Evolutionary conservation across 2,113 vertebrate species (phyloP).

Genomic region (Campylomormyrus numenius): DNA sequence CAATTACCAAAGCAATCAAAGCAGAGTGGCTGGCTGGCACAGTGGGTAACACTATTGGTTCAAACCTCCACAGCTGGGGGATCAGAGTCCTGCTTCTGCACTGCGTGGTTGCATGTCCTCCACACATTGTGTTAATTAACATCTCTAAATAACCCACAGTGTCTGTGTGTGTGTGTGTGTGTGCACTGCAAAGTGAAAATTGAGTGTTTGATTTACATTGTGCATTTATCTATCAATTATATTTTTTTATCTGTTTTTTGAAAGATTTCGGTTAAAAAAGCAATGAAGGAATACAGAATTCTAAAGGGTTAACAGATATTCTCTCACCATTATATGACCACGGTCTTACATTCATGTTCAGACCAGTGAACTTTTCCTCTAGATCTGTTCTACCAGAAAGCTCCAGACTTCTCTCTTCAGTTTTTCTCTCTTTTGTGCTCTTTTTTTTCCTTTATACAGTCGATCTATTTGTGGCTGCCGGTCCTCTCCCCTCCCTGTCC

Average conservation of each 20-base stretch:
- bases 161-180: background rate
- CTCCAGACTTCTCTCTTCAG: background rate
- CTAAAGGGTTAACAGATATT: background rate
- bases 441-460: background rate
- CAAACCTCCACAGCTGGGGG: background rate
- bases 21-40: background rate
- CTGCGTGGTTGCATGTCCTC: background rate
- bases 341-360: background rate
- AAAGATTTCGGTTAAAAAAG: background rate
- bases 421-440: background rate
- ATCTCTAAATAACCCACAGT: background rate
- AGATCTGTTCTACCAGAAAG: background rate
- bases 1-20: background rate
- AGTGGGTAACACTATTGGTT: background rate
- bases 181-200: background rate
- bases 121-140: background rate
- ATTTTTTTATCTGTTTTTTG: background rate
- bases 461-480: background rate
- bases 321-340: background rate
- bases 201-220: background rate
- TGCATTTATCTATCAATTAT: background rate
- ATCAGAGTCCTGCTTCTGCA: background rate
- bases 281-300: background rate
- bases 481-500: background rate
- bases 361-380: background rate